Base-by-base conservation (phyloP, 2,888 invertebrate species). In the Chrysolina haemoptera region DNA sequence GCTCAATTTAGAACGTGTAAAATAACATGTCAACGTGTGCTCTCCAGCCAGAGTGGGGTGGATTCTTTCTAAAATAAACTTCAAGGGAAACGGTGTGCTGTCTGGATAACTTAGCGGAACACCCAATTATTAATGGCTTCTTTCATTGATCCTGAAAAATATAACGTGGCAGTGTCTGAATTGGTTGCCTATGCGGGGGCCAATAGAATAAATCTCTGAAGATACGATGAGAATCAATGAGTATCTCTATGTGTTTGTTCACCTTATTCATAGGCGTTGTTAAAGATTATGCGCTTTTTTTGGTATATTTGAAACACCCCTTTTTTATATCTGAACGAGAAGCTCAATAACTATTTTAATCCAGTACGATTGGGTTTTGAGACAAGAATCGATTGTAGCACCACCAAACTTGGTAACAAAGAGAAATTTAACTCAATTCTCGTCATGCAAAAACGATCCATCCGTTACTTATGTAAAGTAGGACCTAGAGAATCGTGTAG, bases 1-100 rank as follows among this genome's bases (percentile, higher is more conserved):
- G 71, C 71, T 66, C 71, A 66, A 75, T 71, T 75, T 75, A 75
- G 75, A 74, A 69, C 65, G 75, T 14, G 71, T 75, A 75, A 69
- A 70, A 75, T 68, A 75, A 70, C 75, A 71, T 67, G 67, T 67
- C 67, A 67, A 67, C 67, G 67, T 67, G 67, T 53, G 35, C 53
- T 50, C 41, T 67, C 20, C 40, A 55, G 12, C 65, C 67, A 67
- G 55, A 67, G 67, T 67, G 67, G 67, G 67, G 67, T 53, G 67
- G 53, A 67, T 53, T 53, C 67, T 55, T 22, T 53, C 67, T 67
- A 67, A 67, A 67, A 67, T 67, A 67, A 67, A 67, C 67, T 67
- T 27, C 67, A 41, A 48, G 50, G 50, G 48, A 66, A 66, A 67
- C 20, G 20, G 53, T 41, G 53, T 53, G 53, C 53, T 67, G 67